Evolutionary conservation across 1,140 invertebrate species (phyloP).

Genomic region (Zaprionus kolodkinae): DNA sequence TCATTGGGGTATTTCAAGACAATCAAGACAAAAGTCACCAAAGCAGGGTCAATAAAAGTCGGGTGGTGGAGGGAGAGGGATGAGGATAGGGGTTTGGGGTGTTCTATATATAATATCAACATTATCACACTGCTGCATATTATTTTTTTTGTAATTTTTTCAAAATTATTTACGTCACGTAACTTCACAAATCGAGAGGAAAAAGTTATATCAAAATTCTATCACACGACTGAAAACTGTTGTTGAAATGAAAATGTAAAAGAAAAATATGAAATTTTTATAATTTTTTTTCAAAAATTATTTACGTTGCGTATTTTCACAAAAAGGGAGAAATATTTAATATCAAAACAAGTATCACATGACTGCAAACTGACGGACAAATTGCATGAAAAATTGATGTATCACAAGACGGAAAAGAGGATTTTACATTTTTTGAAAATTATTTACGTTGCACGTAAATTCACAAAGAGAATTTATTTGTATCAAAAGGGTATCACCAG

Average conservation of each 20-base stretch:
- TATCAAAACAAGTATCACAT: slow-evolving; percentile 1
- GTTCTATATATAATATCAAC: slow-evolving; percentile 24
- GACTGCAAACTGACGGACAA: slow-evolving; percentile 1
- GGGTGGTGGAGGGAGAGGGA: not conserved
- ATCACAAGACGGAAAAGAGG: not conserved
- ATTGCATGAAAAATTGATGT: no score
- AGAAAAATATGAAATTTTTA: not conserved
- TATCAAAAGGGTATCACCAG: not conserved
- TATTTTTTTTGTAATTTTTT: slow-evolving; percentile 28
- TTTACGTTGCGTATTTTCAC: not conserved
- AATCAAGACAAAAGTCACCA: slow-evolving; percentile 69
- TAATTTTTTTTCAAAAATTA: not conserved
- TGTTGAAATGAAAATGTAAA: not conserved
- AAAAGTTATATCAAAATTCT: slow-evolving; percentile 22
- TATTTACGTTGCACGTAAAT: slow-evolving; percentile 21
- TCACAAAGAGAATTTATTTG: slow-evolving; percentile 12
- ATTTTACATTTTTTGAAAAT: slow-evolving; percentile 21
- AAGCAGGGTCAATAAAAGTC: not conserved
- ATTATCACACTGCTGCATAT: slow-evolving; percentile 22
- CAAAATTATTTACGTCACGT: slow-evolving; percentile 34
- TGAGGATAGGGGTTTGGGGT: not conserved
- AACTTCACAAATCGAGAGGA: slow-evolving; percentile 14
- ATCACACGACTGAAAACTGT: slow-evolving; percentile 27
- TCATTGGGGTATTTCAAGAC: slow-evolving; percentile 34
- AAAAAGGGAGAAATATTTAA: not conserved